Conservation (phyloP, 2,888 invertebrate genomes). For the Furcula furcula region DNA sequence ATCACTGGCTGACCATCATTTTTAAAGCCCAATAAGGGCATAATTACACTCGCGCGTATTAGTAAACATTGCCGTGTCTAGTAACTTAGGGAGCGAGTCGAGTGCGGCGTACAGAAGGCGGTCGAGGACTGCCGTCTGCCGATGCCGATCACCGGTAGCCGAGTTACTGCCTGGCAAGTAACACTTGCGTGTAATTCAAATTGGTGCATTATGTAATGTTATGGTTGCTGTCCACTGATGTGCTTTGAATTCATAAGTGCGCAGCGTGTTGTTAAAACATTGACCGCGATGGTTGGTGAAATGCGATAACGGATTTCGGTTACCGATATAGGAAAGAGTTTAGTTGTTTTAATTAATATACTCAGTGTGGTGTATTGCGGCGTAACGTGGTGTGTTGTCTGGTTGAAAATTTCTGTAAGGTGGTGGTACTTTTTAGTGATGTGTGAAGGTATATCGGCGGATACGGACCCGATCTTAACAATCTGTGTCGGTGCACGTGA, state of each 20-base stretch:
- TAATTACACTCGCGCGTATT: slow-evolving; percentile 4
- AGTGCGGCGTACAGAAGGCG: slow-evolving; percentile 16
- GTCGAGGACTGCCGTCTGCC: slow-evolving; percentile 22
- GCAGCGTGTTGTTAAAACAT: not conserved
- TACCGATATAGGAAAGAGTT: too few species aligned
- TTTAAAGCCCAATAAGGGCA: not conserved
- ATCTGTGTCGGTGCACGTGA: too few species aligned
- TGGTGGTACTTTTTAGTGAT: too few species aligned
- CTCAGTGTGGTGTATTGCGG: too few species aligned
- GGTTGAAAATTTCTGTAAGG: too few species aligned
- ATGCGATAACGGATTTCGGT: too few species aligned
- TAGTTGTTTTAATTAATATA: too few species aligned
- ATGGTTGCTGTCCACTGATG: not conserved
- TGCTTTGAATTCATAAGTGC: not conserved
- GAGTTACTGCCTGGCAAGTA: slow-evolving; percentile 15
- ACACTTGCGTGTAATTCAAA: slow-evolving; percentile 9
- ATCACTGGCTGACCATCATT: not conserved
- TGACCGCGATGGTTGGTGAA: too few species aligned
- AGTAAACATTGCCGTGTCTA: slow-evolving; percentile 27
- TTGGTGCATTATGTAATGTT: not conserved
- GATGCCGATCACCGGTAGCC: slow-evolving; percentile 6
- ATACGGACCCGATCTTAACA: too few species aligned
- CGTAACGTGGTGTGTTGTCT: too few species aligned
- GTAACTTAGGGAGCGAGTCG: slow-evolving; percentile 7
- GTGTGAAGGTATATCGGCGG: too few species aligned